Conservation (phyloP, 1,140 invertebrate genomes). For the Drosophila aff. region DNA sequence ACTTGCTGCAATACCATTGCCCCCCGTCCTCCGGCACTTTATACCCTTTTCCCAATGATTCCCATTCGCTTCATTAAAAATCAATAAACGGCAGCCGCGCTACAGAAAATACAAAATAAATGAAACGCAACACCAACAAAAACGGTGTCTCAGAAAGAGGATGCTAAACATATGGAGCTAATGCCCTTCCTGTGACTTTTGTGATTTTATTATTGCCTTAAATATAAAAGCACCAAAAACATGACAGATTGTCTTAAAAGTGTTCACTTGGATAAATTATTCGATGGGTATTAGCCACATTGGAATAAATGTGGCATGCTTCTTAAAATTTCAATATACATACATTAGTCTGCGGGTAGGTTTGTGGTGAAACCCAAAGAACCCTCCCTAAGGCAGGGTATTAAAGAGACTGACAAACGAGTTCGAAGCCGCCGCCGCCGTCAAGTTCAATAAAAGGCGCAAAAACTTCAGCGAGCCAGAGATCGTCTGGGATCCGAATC, state of each 20-base stretch:
- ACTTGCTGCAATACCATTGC: conserved; percentile 10
- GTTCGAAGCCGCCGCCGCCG: conserved; percentile 24
- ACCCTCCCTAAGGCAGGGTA: not conserved
- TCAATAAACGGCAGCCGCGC: conserved; percentile 73
- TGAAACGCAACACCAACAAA: not conserved
- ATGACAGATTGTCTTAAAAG: too few relatives aligned
- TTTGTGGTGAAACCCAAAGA: too few relatives aligned
- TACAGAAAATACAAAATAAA: conserved; percentile 4
- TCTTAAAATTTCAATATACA: too few relatives aligned
- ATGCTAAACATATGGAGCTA: not conserved
- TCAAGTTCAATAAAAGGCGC: conserved; percentile 62
- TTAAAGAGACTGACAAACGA: conserved; percentile 42
- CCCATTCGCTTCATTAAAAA: conserved; percentile 81
- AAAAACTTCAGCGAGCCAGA: conserved; percentile 56
- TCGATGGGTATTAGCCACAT: too few relatives aligned
- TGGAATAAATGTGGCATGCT: too few relatives aligned
- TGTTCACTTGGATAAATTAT: too few relatives aligned
- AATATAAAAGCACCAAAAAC: too few relatives aligned
- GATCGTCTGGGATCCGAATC: conserved; percentile 27
- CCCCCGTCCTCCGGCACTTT: not conserved
- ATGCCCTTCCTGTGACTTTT: not conserved
- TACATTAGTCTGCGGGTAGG: too few relatives aligned
- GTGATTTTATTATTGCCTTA: not conserved
- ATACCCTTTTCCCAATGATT: conserved; percentile 13
- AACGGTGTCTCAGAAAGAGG: not conserved